Evolutionary conservation across 2,888 invertebrate species (phyloP).

Genomic region (Anorthoa munda): DNA sequence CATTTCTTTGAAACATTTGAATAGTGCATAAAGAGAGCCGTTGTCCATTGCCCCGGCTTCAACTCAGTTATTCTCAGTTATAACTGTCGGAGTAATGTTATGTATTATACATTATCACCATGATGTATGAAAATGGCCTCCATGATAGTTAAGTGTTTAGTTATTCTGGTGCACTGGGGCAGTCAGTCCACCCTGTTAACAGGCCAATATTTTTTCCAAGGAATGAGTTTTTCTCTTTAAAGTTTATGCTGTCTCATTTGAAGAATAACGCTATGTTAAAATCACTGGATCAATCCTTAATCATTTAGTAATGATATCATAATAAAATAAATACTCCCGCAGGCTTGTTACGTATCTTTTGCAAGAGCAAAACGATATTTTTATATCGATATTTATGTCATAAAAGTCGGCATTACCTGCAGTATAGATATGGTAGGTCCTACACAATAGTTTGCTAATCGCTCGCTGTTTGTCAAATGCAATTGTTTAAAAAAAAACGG

Average conservation of each 20-base stretch:
- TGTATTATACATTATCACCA: constrained; percentile 31
- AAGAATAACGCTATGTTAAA: neutral
- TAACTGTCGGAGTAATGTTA: constrained; percentile 41
- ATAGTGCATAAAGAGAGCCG: constrained; percentile 41
- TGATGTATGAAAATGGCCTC: constrained; percentile 35
- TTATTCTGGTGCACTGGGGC: neutral
- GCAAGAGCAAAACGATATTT: too few species aligned
- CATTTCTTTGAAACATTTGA: constrained; percentile 52
- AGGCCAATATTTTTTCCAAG: neutral
- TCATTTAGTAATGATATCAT: neutral
- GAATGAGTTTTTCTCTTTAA: too few species aligned
- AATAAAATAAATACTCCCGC: too few species aligned
- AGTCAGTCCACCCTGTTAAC: neutral
- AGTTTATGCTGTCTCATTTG: too few species aligned
- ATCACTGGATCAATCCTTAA: too few species aligned
- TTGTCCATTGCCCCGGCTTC: constrained; percentile 7
- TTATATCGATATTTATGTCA: too few species aligned
- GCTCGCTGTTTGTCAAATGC: too few species aligned
- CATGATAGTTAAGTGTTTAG: constrained; percentile 3
- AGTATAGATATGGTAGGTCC: too few species aligned
- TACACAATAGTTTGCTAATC: too few species aligned
- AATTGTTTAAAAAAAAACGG: too few species aligned
- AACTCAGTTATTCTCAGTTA: constrained; percentile 35
- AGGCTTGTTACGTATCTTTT: too few species aligned
- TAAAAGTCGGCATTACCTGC: too few species aligned